Evolutionary conservation across 2,888 invertebrate genomes (phyloP), one percentile per base, ranked within the genome.

Genomic region (Teleogryllus oceanicus): DNA sequence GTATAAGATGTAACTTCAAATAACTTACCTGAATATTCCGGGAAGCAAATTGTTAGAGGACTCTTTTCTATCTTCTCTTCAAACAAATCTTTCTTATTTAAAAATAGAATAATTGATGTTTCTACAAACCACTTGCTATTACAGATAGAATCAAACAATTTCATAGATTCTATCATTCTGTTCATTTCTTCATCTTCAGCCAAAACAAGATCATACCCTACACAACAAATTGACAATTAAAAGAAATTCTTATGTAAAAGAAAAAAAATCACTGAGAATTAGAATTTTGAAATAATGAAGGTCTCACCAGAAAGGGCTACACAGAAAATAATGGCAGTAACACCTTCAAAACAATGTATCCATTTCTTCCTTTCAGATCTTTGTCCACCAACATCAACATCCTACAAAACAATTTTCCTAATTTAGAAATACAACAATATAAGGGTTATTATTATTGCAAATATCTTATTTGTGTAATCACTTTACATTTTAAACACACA

Each of bases 381-480:
- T 87, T 96, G 96, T 80, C 96, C 96, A 83, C 96, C 96, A 78
- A 96, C 96, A 88, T 96, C 96, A 96, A 96, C 93, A 96, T 94
- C 88, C 95, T 96, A 85, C 5, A 88, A 85, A 78, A 79, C 79
- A 74, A 81, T 75, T 50, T 74, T 76, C 62, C 37, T 18, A 75
- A 50, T 78, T 75, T 78, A 37, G 24, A 37, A 5, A 37, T 75
- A 78, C 20, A 50, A 16, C 62, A 24, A 80, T 49, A 49, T 76
- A 37, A 20, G 75, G 50, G 50, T 24, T 76, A 16, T n/a, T 75
- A 24, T 20, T 16, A 18, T 2, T 79, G 50, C 21, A n/a, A 16
- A 20, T 21, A 11, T 11, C 12, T 74, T 74, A 37, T 37, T 5
- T 37, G 37, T 37, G 37, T 37, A 8, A 8, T 37, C 37, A 37